Evolutionary conservation across 2,888 invertebrate genomes (phyloP).

Genomic region (Eledone cirrhosa): DNA sequence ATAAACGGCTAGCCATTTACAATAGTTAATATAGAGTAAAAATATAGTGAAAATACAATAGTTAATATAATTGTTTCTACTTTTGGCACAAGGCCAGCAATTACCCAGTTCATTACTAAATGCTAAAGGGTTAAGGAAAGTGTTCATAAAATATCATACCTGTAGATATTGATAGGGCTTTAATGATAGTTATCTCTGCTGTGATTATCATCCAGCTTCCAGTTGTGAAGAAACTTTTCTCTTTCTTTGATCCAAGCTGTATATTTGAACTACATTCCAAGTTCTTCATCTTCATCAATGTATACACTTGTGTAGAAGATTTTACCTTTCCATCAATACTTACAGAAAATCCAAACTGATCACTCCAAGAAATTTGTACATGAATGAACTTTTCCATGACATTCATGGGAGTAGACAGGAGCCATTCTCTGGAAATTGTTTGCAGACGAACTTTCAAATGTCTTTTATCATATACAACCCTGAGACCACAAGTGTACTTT

Average conservation of each 20-base stretch:
- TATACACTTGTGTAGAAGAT: background rate
- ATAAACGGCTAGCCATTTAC: too few relatives aligned
- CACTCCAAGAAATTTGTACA: conserved; percentile 41
- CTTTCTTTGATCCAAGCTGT: background rate
- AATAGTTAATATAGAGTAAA: too few relatives aligned
- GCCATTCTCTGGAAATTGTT: conserved; percentile 37
- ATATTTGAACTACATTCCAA: conserved; percentile 15
- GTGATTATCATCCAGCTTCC: conserved; percentile 38
- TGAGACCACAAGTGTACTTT: conserved; percentile 35
- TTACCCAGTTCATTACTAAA: too few relatives aligned
- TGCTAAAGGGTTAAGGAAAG: too few relatives aligned
- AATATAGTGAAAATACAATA: too few relatives aligned
- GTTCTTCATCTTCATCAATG: background rate
- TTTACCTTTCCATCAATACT: conserved; percentile 33
- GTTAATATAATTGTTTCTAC: too few relatives aligned
- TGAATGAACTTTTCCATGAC: conserved; percentile 30
- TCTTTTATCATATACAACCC: conserved; percentile 37
- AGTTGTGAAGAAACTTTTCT: conserved; percentile 30
- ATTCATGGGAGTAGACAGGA: conserved; percentile 22
- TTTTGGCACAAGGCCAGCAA: too few relatives aligned
- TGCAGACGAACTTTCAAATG: conserved; percentile 36
- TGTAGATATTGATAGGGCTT: background rate
- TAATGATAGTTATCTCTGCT: conserved; percentile 36
- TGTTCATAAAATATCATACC: conserved; percentile 2
- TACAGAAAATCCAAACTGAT: conserved; percentile 36